Evolutionary conservation across 2,797 vertebrate species (phyloP).

Genomic region (Clarias fuscus): DNA sequence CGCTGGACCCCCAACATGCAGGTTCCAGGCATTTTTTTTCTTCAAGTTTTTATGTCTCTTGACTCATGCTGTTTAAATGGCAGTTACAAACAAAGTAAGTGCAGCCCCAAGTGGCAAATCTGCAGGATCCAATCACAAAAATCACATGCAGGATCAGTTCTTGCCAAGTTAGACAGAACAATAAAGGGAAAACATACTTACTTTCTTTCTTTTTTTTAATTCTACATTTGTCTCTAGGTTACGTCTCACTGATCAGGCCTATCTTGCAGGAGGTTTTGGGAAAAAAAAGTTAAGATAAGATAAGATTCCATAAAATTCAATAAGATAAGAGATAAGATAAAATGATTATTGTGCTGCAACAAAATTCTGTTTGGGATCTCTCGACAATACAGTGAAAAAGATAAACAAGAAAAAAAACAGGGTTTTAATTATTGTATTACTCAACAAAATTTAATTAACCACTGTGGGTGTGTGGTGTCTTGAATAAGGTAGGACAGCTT

Average conservation of each 20-base stretch:
- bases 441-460: not conserved
- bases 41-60: not conserved
- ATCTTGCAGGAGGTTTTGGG: too few relatives aligned
- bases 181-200: not conserved
- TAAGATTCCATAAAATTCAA: too few relatives aligned
- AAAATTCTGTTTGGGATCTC: too few relatives aligned
- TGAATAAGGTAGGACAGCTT: not conserved
- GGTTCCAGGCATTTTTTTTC: not conserved
- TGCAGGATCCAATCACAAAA: not conserved
- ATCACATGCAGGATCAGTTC: not conserved
- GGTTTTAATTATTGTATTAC: not conserved
- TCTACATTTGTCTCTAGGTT: too few relatives aligned
- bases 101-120: not conserved
- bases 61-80: not conserved
- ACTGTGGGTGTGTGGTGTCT: not conserved
- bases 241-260: too few relatives aligned
- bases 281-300: too few relatives aligned
- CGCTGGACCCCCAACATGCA: slow-evolving; percentile 47
- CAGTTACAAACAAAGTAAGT: not conserved
- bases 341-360: too few relatives aligned
- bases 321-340: too few relatives aligned
- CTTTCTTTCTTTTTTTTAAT: not conserved
- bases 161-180: not conserved
- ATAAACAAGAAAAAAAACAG: not conserved
- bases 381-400: not conserved